Conservation (phyloP, 2,888 invertebrate species). For the Hedychridium roseum region DNA sequence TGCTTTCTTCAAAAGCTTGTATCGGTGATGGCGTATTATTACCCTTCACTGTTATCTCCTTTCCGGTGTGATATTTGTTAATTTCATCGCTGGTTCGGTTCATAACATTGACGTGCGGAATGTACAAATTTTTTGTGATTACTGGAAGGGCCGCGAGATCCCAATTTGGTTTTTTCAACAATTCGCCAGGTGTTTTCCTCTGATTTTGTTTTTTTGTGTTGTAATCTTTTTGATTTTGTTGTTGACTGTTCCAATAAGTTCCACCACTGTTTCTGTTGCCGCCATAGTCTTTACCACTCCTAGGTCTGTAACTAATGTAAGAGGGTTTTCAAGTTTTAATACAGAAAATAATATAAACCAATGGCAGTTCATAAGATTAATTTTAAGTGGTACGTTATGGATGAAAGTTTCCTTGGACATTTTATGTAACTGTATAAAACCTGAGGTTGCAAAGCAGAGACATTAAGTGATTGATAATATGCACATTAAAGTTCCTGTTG, state of each 20-base stretch:
- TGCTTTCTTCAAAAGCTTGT: conserved; percentile 88
- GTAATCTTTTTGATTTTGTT: conserved; percentile 45
- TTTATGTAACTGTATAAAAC: too few relatives aligned
- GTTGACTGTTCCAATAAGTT: conserved; percentile 59
- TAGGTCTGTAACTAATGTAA: conserved; percentile 51
- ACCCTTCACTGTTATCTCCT: conserved; percentile 91
- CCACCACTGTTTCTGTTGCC: conserved; percentile 51
- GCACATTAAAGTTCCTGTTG: too few relatives aligned
- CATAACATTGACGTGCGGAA: conserved; percentile 78
- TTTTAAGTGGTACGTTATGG: neutral
- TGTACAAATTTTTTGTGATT: conserved; percentile 92
- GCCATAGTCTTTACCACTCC: conserved; percentile 57
- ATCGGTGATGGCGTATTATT: conserved; percentile 88
- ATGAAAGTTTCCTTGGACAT: neutral
- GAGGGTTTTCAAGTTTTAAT: neutral
- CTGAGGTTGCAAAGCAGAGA: too few relatives aligned
- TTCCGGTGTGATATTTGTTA: conserved; percentile 75
- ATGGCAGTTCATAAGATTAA: neutral
- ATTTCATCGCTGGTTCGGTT: conserved; percentile 78
- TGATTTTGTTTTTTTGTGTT: conserved; percentile 51
- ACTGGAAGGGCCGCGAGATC: conserved; percentile 77
- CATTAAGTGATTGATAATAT: too few relatives aligned
- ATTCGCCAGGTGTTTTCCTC: conserved; percentile 75
- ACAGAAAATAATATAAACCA: neutral
- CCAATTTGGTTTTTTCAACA: conserved; percentile 85